Evolutionary conservation across 2,113 vertebrate genomes (phyloP).

Genomic region (Tupaia chinensis): DNA sequence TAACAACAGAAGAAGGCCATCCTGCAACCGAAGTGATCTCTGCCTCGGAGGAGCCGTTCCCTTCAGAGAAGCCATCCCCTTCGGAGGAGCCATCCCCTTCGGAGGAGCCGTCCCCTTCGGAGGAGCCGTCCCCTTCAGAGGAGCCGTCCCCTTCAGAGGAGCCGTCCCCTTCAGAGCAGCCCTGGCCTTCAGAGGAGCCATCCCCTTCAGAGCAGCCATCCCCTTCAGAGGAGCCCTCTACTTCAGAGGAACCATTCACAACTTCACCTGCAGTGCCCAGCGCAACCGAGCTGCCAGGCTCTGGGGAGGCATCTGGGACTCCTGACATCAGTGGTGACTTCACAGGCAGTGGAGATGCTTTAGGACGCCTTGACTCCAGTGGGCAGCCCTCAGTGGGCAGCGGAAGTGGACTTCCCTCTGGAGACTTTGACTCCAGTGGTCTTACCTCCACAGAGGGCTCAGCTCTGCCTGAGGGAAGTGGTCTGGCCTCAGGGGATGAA

Average conservation of each 20-base stretch:
- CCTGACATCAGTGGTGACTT: conserved; percentile 84
- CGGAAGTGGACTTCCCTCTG: conserved; percentile 87
- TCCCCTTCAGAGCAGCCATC: conserved; percentile 65
- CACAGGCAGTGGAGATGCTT: conserved; percentile 77
- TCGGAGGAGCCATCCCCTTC: conserved; percentile 67
- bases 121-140: conserved; percentile 63
- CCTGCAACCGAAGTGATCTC: conserved; percentile 78
- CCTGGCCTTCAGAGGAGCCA: conserved; percentile 59
- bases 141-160: background rate
- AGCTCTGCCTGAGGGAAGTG: conserved; percentile 83
- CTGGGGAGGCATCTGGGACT: conserved; percentile 82
- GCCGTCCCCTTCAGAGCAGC: conserved; percentile 51
- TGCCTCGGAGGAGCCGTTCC: conserved; percentile 75
- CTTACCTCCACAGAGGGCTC: conserved; percentile 75
- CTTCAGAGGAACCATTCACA: conserved; percentile 71
- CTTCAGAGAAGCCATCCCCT: background rate
- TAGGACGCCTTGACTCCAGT: conserved; percentile 78
- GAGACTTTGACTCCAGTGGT: conserved; percentile 83
- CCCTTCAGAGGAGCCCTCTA: background rate
- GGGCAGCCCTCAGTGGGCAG: conserved; percentile 82
- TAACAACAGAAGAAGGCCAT: conserved; percentile 52
- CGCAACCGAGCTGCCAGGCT: conserved; percentile 76
- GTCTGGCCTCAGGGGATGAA: conserved; percentile 84
- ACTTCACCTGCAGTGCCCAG: conserved; percentile 64
- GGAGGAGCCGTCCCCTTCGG: conserved; percentile 25